Evolutionary conservation across 2,888 invertebrate genomes (phyloP), one percentile per base, ranked within the genome.

Genomic region (Cybosia mesomella): DNA sequence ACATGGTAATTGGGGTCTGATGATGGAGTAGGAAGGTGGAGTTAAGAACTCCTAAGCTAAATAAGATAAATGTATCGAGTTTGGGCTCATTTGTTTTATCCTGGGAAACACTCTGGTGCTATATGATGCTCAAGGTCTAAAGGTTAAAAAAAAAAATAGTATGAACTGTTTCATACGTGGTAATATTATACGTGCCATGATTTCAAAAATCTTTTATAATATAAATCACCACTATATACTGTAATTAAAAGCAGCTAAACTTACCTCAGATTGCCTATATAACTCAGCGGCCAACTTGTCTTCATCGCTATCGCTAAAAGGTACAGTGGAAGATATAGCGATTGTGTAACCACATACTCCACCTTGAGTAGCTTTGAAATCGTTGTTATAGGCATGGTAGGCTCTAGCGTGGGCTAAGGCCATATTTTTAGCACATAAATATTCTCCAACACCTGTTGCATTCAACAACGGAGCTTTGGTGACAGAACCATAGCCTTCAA

Each of bases 341-440:
- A 79, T 68, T 3, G 82, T 76, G 13, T 69, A 79, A 2, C 84
- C 84, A 63, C 74, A 71, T 49, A 72, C 24, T 8, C 89, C 89
- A 2, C 73, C 68, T 69, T 88, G 84, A 2, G 74, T 68, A 1
- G 83, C 69, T 62, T 81, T 90, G 72, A 88, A 93, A 13, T 91
- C 87, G 7, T 87, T 78, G 58, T 86, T 85, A 67, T 94, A 95
- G 1, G 89, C 79, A 5, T 87, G 87, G 76, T 93, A 95, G 0
- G 90, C 90, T 43, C 81, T 85, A 32, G 95, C 94, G 83, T 97
- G 97, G 0, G 96, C 96, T 13, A 91, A 68, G 0, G 95, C 77
- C 34, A 96, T 85, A 28, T 92, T 88, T 72, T 94, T 93, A 28
- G 91, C 91, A 62, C 95, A 95, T 15, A 95, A 71, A 68, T 96